Evolutionary conservation across 2,113 vertebrate genomes (phyloP).

Genomic region (Nycticryphes semicollaris): DNA sequence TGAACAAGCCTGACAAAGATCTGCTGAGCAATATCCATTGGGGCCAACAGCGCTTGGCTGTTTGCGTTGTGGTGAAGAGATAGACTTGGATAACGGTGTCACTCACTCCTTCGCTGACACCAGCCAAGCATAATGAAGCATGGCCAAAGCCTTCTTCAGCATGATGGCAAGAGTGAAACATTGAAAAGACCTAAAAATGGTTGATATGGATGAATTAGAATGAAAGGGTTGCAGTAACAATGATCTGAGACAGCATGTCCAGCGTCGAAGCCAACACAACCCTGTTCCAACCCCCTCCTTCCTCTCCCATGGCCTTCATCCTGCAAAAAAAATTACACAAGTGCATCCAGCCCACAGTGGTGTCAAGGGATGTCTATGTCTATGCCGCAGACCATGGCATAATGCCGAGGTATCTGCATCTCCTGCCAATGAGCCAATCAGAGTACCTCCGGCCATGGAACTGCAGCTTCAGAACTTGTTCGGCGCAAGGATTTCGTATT

Average conservation of each 20-base stretch:
- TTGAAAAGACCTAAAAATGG: constrained; percentile 2
- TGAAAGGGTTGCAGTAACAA: neutral
- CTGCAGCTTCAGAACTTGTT: neutral
- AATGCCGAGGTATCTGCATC: neutral
- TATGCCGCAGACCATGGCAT: neutral
- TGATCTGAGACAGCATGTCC: neutral
- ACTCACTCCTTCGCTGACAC: neutral
- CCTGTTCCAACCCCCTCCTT: neutral
- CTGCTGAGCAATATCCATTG: constrained; percentile 58
- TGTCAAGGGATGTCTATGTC: neutral
- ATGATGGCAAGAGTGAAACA: neutral
- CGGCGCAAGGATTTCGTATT: neutral
- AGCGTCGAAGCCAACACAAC: neutral
- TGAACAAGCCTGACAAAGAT: constrained; percentile 67
- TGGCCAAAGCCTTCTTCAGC: constrained; percentile 44
- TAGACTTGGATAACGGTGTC: constrained; percentile 18
- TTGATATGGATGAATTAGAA: neutral
- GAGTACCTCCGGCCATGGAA: neutral
- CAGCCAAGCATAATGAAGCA: constrained; percentile 51
- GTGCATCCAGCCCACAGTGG: neutral
- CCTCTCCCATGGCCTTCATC: neutral
- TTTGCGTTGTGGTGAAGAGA: constrained; percentile 14
- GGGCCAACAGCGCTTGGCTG: constrained; percentile 54
- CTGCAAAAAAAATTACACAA: neutral
- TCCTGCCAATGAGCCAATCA: neutral